phyloP scores from a whole-genome alignment of 2,888 invertebrate genomes.

The Amphimallon solstitiale region DNA sequence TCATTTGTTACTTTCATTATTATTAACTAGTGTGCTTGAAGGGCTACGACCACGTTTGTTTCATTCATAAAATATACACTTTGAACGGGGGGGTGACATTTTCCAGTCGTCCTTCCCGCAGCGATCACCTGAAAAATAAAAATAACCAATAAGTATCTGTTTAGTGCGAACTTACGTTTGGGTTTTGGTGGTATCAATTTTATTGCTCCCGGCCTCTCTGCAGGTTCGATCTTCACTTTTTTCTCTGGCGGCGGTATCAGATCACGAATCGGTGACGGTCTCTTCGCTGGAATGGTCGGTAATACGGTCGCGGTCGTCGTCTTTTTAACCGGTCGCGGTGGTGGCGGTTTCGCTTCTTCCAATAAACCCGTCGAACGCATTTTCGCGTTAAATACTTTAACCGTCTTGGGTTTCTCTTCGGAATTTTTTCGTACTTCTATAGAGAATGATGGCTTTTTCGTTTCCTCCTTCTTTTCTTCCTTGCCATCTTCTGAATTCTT shows the following conservation, averaged over 20 bases:
- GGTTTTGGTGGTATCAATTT: conserved; percentile 89
- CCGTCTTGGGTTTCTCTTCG: conserved; percentile 84
- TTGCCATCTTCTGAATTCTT: conserved; percentile 67
- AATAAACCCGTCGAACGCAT: conserved; percentile 91
- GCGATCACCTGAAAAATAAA: conserved; percentile 49
- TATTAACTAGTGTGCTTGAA: not conserved
- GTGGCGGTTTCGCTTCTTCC: conserved; percentile 88
- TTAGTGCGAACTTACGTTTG: conserved; percentile 81
- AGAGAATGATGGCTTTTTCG: conserved; percentile 81
- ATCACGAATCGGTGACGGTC: conserved; percentile 60
- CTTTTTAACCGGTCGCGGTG: conserved; percentile 76
- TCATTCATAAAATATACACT: not conserved
- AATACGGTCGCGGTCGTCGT: conserved; percentile 61
- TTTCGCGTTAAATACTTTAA: conserved; percentile 90
- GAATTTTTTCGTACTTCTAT: conserved; percentile 82
- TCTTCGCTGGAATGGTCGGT: conserved; percentile 62
- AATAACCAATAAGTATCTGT: conserved; percentile 46
- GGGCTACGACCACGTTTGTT: not conserved
- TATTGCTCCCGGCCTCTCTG: conserved; percentile 81
- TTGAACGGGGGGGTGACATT: not conserved
- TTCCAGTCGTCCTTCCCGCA: not conserved
- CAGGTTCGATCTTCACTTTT: conserved; percentile 71
- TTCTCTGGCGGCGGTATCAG: conserved; percentile 74
- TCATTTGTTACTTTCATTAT: not conserved
- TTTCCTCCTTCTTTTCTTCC: conserved; percentile 57